Evolutionary conservation across 2,888 invertebrate genomes (phyloP).

Genomic region (Clanis bilineata): DNA sequence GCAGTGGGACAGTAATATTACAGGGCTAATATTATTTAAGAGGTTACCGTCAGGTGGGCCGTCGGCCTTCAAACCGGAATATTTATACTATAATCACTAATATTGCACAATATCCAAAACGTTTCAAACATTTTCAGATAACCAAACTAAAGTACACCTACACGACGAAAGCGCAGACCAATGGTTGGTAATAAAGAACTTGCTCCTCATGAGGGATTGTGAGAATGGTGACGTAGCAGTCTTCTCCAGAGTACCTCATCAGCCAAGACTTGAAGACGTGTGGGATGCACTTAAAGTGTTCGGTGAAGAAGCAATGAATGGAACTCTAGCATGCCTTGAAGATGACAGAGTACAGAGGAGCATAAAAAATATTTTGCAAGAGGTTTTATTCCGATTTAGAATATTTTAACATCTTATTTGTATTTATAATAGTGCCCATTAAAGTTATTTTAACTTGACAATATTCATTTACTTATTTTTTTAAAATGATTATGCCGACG

Average conservation of each 20-base stretch:
- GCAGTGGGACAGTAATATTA: too few species aligned
- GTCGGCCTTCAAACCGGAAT: too few species aligned
- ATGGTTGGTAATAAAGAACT: slow-evolving; percentile 44
- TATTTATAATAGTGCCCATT: too few species aligned
- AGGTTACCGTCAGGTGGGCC: too few species aligned
- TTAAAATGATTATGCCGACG: too few species aligned
- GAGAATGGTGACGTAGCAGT: slow-evolving; percentile 40
- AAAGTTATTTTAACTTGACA: too few species aligned
- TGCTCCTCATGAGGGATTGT: slow-evolving; percentile 56
- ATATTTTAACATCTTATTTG: neutral
- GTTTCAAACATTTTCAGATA: slow-evolving; percentile 4
- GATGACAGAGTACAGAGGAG: slow-evolving; percentile 19
- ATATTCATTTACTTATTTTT: too few species aligned
- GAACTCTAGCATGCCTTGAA: slow-evolving; percentile 33
- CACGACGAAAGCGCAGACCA: slow-evolving; percentile 45
- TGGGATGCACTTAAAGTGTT: slow-evolving; percentile 35
- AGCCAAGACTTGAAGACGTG: slow-evolving; percentile 29
- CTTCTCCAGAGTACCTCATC: slow-evolving; percentile 36
- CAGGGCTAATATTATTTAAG: too few species aligned
- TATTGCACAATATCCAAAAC: neutral
- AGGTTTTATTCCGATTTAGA: slow-evolving; percentile 2
- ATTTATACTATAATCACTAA: too few species aligned
- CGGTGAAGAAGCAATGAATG: slow-evolving; percentile 34
- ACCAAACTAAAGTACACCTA: slow-evolving; percentile 28
- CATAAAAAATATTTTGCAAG: neutral